Evolutionary conservation across 2,797 vertebrate species (phyloP).

Genomic region (Protonibea diacanthus): DNA sequence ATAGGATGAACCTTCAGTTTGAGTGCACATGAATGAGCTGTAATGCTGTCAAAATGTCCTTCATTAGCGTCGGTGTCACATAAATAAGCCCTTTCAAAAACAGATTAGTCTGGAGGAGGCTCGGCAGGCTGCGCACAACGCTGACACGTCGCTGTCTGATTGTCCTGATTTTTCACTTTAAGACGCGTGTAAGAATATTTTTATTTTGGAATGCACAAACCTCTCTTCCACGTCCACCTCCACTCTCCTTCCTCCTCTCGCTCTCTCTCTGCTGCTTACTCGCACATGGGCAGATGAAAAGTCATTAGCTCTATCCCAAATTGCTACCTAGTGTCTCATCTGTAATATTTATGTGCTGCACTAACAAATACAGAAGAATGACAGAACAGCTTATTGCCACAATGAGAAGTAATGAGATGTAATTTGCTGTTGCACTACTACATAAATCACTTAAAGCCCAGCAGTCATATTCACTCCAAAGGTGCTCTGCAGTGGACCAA

Average conservation of each 20-base stretch:
- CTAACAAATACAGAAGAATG: slow-evolving; percentile 72
- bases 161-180: slow-evolving; percentile 19
- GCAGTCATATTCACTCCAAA: slow-evolving; percentile 52
- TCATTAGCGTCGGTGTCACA: slow-evolving; percentile 42
- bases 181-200: background rate
- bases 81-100: slow-evolving; percentile 33
- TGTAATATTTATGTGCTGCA: slow-evolving; percentile 71
- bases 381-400: slow-evolving; percentile 70
- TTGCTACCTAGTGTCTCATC: slow-evolving; percentile 63
- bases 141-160: slow-evolving; percentile 26
- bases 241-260: background rate
- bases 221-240: background rate
- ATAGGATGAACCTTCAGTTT: slow-evolving; percentile 4
- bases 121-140: slow-evolving; percentile 10
- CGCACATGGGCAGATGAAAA: slow-evolving; percentile 51
- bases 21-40: slow-evolving; percentile 23
- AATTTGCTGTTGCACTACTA: slow-evolving; percentile 67
- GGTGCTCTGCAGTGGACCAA: slow-evolving; percentile 46
- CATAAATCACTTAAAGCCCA: slow-evolving; percentile 72
- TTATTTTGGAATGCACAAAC: background rate
- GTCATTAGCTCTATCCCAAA: slow-evolving; percentile 52
- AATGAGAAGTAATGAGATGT: slow-evolving; percentile 77
- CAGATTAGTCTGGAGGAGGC: slow-evolving; percentile 36
- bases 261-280: slow-evolving; percentile 33
- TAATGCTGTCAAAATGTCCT: slow-evolving; percentile 45